Evolutionary conservation across 2,797 vertebrate species (phyloP).

Genomic region (Pelobates cultripes): DNA sequence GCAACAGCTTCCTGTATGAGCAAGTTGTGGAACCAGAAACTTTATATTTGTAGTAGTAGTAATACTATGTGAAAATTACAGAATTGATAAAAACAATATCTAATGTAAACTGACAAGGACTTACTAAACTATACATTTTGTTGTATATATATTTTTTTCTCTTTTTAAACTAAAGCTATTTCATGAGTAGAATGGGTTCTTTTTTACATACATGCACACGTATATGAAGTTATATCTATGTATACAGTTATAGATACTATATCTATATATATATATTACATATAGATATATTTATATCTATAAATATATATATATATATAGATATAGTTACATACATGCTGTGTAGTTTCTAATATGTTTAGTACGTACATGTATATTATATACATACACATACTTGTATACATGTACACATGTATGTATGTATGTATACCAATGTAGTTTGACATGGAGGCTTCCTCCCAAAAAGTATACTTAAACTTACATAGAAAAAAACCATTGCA

Average conservation of each 20-base stretch:
- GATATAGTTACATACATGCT: too few relatives aligned
- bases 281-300: too few relatives aligned
- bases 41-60: not conserved
- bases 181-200: slow-evolving; percentile 80
- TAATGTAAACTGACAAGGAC: slow-evolving; percentile 73
- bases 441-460: slow-evolving; percentile 75
- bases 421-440: slow-evolving; percentile 36
- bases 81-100: slow-evolving; percentile 64
- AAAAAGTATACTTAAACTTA: slow-evolving; percentile 82
- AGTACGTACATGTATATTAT: slow-evolving; percentile 65
- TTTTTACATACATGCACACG: slow-evolving; percentile 19
- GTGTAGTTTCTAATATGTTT: slow-evolving; percentile 43
- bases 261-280: slow-evolving; percentile 69
- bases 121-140: slow-evolving; percentile 79
- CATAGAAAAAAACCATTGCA: slow-evolving; percentile 83
- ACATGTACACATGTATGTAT: slow-evolving; percentile 13
- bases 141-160: slow-evolving; percentile 84
- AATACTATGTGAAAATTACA: slow-evolving; percentile 9
- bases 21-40: not conserved
- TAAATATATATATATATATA: too few relatives aligned
- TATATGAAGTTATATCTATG: slow-evolving; percentile 71
- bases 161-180: slow-evolving; percentile 86
- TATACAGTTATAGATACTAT: slow-evolving; percentile 57
- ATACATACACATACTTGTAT: slow-evolving; percentile 65
- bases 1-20: not conserved